Conservation (phyloP, 2,113 vertebrate species). For the Elephantulus edwardii region DNA sequence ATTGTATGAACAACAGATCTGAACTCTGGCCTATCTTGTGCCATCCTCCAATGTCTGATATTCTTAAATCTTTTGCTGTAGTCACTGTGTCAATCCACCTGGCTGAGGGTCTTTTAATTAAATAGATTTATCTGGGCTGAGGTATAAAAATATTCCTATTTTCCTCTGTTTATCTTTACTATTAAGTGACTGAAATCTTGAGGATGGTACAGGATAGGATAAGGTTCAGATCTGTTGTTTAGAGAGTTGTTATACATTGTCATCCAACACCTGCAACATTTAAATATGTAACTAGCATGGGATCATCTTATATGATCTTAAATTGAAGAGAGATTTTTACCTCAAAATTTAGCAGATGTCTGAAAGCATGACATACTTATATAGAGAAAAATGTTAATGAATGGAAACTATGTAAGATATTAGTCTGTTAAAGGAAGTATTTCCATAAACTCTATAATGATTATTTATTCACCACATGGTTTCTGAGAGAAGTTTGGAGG, state of each 20-base stretch:
- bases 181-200: too few species aligned
- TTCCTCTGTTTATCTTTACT: not conserved
- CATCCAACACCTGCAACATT: too few species aligned
- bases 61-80: too few species aligned
- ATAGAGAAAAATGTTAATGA: not conserved
- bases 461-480: slow-evolving; percentile 18
- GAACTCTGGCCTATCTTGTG: too few species aligned
- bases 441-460: not conserved
- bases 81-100: too few species aligned
- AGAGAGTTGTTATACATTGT: too few species aligned
- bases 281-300: not conserved
- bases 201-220: too few species aligned
- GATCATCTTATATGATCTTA: not conserved
- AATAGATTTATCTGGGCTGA: not conserved
- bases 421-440: not conserved
- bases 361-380: not conserved
- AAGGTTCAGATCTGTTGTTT: too few species aligned
- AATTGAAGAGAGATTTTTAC: slow-evolving; percentile 26
- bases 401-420: too few species aligned
- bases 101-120: too few species aligned
- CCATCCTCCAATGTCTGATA: too few species aligned
- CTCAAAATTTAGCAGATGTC: not conserved
- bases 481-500: not conserved
- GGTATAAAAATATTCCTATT: not conserved
- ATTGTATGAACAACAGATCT: too few species aligned